Base-by-base conservation (phyloP, 2,113 vertebrate genomes). In the Tautogolabrus adspersus region DNA sequence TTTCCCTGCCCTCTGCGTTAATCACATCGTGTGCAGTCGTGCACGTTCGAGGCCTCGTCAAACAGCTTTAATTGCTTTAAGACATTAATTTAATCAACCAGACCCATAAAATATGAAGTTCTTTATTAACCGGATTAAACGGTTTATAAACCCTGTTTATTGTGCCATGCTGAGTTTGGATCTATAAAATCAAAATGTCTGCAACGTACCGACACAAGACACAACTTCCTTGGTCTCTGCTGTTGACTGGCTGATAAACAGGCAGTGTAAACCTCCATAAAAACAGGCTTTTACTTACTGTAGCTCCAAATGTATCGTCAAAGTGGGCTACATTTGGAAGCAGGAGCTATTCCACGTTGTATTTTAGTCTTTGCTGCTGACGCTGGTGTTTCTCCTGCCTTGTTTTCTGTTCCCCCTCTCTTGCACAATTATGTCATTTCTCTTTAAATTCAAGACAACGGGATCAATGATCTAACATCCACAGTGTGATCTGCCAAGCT, bases 131-230 rank as follows among this genome's bases (percentile, higher is more conserved):
- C 68, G 65, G 65, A 82, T 77, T 73, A 86, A 81, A 82, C 80
- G 59, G 19, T 85, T 87, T 84, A 66, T 92, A 89, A 85, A 88
- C 47, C 59, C 63, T 21, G 57, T 86, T 89, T 85, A 85, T 76
- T 66, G 78, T 77, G 69, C 72, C 78, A 61, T 26, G 44, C 63
- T 75, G 59, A 75, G 81, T 66, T 82, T 76, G 72, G 71, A 87
- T 88, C 81, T 76, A 79, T 91, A 89, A 92, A 92, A 84, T 72
- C 47, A 80, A 89, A 68, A 82, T 75, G 77, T 80, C 76, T 69
- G 69, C 82, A 87, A 79, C 74, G 72, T 66, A 63, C 66, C 34
- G 73, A 83, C 77, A 70, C 75, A 75, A 77, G 66, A 69, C 62
- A 44, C 30, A 34, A 71, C 83, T 90, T 76, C 65, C 72, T 81